These are phyloP conservation scores for Malacoctenus gilli DNA, from an alignment of 2,797 vertebrate genomes.

Conservation along the genomic window DNA sequence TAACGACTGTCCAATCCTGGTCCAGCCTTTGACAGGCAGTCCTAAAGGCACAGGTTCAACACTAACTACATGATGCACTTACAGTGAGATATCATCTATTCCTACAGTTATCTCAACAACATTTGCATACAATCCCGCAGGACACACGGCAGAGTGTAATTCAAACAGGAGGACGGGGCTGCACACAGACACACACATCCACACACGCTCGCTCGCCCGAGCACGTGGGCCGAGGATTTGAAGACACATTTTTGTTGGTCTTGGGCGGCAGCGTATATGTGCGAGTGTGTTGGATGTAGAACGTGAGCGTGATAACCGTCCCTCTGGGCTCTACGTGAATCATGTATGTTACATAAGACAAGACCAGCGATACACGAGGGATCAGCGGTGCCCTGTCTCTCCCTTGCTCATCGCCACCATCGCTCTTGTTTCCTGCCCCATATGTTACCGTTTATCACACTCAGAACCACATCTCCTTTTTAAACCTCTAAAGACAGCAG, in stretches of 20 bases:
- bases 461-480: conserved; percentile 31
- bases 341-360: conserved; percentile 68
- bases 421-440: conserved; percentile 20
- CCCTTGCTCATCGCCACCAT: not conserved
- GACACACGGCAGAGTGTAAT: not conserved
- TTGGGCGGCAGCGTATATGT: conserved; percentile 26
- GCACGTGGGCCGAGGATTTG: conserved; percentile 56
- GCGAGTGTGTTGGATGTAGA: conserved; percentile 20
- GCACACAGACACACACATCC: conserved; percentile 3
- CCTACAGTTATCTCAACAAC: too few species aligned
- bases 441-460: conserved; percentile 24
- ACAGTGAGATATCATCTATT: too few species aligned
- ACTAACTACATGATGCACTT: too few species aligned
- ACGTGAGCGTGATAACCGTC: conserved; percentile 57
- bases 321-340: conserved; percentile 65
- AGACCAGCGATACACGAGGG: conserved; percentile 37
- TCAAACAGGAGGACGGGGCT: conserved; percentile 1
- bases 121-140: not conserved
- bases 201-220: conserved; percentile 23
- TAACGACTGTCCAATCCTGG: conserved; percentile 8
- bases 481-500: conserved; percentile 36
- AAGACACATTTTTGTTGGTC: conserved; percentile 49
- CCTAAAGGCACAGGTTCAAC: conserved; percentile 31
- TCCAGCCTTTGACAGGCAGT: conserved; percentile 17
- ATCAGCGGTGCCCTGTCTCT: conserved; percentile 31